phyloP scores from a whole-genome alignment of 1,140 invertebrate genomes.

The Drosophila subpulchrella region DNA sequence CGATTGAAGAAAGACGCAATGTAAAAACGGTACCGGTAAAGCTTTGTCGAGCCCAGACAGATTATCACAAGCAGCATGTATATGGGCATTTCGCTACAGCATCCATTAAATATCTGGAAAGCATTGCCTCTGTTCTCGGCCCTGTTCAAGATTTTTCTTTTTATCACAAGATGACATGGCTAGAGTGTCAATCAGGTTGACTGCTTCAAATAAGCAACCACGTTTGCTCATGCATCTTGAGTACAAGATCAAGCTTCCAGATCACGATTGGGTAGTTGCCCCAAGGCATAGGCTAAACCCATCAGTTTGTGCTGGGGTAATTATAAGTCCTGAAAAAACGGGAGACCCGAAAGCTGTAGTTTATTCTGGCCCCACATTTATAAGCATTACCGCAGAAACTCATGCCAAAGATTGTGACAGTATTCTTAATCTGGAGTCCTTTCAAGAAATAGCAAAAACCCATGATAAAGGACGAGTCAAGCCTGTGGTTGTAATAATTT shows the following conservation, averaged over 20 bases:
- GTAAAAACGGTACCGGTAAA: no score
- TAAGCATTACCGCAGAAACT: background rate
- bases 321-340: no score
- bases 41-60: background rate
- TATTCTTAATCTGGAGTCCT: background rate
- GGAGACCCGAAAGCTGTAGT: background rate
- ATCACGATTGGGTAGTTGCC: no score
- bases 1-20: no score
- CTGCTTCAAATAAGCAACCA: background rate
- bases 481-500: conserved; percentile 44
- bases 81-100: background rate
- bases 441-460: background rate
- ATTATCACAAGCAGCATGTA: background rate
- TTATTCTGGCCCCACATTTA: conserved; percentile 1
- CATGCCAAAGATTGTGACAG: conserved; percentile 2
- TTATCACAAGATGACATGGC: background rate
- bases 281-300: no score
- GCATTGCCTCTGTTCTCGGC: background rate
- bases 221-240: background rate
- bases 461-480: conserved; percentile 51
- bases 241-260: background rate
- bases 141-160: background rate
- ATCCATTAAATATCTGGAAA: background rate
- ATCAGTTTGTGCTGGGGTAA: no score
- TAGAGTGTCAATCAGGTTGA: background rate